phyloP scores from a whole-genome alignment of 2,888 invertebrate species.

The Lithodes maja region DNA sequence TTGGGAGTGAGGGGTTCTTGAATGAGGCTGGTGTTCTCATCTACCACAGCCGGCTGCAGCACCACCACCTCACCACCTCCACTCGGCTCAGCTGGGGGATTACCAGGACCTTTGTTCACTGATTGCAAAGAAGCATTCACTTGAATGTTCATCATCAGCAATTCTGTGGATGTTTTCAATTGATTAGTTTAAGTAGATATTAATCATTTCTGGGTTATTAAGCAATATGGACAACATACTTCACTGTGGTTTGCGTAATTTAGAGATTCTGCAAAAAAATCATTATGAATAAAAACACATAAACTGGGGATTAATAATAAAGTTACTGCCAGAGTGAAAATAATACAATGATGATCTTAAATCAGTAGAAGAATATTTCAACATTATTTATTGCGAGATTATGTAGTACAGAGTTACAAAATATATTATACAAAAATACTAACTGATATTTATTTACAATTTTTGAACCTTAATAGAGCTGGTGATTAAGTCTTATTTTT shows the following conservation, averaged over 20 bases:
- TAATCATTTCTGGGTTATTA: no score
- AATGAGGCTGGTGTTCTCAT: constrained; percentile 33
- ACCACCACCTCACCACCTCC: constrained; percentile 40
- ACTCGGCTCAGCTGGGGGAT: constrained; percentile 13
- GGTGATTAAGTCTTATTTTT: not conserved
- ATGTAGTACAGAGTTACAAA: not conserved
- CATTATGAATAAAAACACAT: not conserved
- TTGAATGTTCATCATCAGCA: constrained; percentile 69
- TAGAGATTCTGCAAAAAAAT: not conserved
- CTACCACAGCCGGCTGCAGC: constrained; percentile 60
- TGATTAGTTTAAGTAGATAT: not conserved
- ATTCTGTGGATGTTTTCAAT: constrained; percentile 40
- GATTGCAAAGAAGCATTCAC: constrained; percentile 62
- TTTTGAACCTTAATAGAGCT: not conserved
- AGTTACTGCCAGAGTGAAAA: not conserved
- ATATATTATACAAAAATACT: not conserved
- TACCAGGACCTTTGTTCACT: constrained; percentile 45
- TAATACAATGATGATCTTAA: not conserved
- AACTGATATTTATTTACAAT: not conserved
- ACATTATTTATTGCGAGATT: not conserved
- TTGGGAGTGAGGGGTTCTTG: constrained; percentile 33
- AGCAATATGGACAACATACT: no score
- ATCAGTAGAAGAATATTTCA: not conserved
- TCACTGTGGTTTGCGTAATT: no score
- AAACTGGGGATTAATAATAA: constrained; percentile 8